Percentiles rank a stretch among this genome's conserved stretches.
phyloP scores from a whole-genome alignment of 35 echinoderm and acorn worm genomes.

The Apostichopus japonicus region DNA sequence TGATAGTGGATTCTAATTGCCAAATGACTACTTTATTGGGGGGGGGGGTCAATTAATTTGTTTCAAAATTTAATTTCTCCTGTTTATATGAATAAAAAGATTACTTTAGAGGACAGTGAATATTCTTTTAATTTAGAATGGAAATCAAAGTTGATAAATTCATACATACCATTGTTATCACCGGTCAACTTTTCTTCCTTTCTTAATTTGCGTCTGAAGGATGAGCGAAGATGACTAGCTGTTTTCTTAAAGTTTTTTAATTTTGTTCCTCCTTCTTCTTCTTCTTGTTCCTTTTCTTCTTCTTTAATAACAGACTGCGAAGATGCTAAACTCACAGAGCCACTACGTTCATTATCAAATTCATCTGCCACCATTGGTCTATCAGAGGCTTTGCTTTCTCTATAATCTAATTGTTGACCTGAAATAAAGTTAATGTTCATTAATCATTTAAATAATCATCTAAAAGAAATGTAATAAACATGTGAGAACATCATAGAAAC shows the following conservation, averaged over 20 bases:
- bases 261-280: background rate
- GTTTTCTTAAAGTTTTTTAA: background rate
- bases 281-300: background rate
- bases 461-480: too few species aligned
- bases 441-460: background rate
- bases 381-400: background rate
- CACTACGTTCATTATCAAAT: background rate
- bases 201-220: background rate
- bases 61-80: too few species aligned
- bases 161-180: background rate
- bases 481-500: too few species aligned
- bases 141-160: too few species aligned
- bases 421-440: background rate
- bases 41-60: too few species aligned
- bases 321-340: background rate
- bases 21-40: too few species aligned
- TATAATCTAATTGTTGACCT: background rate
- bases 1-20: too few species aligned
- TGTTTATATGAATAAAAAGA: too few species aligned
- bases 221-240: background rate
- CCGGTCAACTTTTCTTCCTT: background rate
- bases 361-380: background rate
- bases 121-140: too few species aligned
- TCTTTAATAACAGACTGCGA: background rate
- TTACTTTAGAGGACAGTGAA: too few species aligned